Percentiles rank a stretch among this genome's conserved stretches.
These are phyloP conservation scores for Danio choprae DNA, from an alignment of 2,797 vertebrate species.

Conservation along the genomic window DNA sequence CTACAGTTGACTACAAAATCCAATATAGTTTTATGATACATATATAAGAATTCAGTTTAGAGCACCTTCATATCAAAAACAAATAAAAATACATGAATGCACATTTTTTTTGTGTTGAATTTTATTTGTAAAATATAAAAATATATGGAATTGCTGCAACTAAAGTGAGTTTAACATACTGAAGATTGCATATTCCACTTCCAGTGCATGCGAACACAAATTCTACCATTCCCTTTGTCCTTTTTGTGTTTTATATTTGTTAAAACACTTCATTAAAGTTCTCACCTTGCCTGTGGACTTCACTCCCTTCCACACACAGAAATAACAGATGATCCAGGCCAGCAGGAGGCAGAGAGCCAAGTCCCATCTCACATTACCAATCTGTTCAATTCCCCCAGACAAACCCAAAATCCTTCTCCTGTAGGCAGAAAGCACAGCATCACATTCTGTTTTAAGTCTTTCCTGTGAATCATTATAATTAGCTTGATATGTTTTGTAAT, in stretches of 20 bases:
- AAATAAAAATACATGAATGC: too few relatives aligned
- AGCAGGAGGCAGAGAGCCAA: slow-evolving; percentile 90
- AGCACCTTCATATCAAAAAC: too few relatives aligned
- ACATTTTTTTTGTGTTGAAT: too few relatives aligned
- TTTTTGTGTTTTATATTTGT: background rate
- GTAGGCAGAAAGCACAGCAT: slow-evolving; percentile 22
- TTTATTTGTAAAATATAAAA: too few relatives aligned
- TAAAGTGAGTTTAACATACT: too few relatives aligned
- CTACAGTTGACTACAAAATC: too few relatives aligned
- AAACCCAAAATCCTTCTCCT: slow-evolving; percentile 91
- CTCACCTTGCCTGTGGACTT: slow-evolving; percentile 94
- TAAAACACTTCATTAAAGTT: background rate
- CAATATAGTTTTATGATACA: too few relatives aligned
- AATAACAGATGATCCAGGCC: slow-evolving; percentile 92
- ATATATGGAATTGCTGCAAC: too few relatives aligned
- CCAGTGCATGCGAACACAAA: background rate
- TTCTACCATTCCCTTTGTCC: background rate
- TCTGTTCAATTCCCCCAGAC: slow-evolving; percentile 89
- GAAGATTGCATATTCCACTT: background rate
- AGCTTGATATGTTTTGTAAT: background rate
- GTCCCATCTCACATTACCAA: slow-evolving; percentile 91
- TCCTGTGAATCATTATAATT: background rate
- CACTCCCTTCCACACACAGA: slow-evolving; percentile 96
- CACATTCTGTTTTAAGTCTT: slow-evolving; percentile 1
- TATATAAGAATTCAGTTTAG: too few relatives aligned